Base-by-base conservation (phyloP, 2,888 invertebrate genomes). In the Sminthurides aquaticus region DNA sequence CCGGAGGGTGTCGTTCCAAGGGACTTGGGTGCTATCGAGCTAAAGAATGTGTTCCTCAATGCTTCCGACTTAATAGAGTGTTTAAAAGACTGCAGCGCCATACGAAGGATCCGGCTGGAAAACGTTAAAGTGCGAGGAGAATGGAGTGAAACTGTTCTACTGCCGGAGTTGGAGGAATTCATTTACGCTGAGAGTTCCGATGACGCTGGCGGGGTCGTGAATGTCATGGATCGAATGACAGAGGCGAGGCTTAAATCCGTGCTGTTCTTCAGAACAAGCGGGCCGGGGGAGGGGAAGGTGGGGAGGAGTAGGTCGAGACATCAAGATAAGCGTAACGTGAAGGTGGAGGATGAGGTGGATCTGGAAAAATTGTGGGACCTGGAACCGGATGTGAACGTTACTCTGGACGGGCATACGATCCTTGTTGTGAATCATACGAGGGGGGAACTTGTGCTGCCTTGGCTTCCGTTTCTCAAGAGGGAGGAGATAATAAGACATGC, bases 401-500 rank as follows among this genome's bases (percentile, higher is more conserved):
- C 54, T 1, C 25, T 49, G 15, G 64, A 55, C 5, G 58, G 58
- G 15, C 26, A 34, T 5, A 57, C 64, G 1, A 52, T 64, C 43
- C 11, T 64, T 3, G 43, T 58, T 1, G 55, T 59, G 1, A 59
- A 64, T 43, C 64, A 64, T 43, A 59, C 59, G 20, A 28, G 26
- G n/a, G 43, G 59, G 15, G 64, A 64, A 25, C 52, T 64, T 20
- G 64, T 64, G 1, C 54, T 64, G 5, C 64, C 64, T 3, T 64
- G 64, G 64, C n/a, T 64, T 3, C 34, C 26, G 8, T 64, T 29
- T 22, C 20, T 64, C 28, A 64, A 64, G n/a, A 22, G 64, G 25
- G 64, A 64, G 25, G 64, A 64, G n/a, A 64, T 64, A 11, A 64
- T 64, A 29, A 52, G 29, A 8, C 58, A 54, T 55, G 64, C 59